Conservation (phyloP, 2,888 invertebrate genomes). For the Pristionchus japonicus region DNA sequence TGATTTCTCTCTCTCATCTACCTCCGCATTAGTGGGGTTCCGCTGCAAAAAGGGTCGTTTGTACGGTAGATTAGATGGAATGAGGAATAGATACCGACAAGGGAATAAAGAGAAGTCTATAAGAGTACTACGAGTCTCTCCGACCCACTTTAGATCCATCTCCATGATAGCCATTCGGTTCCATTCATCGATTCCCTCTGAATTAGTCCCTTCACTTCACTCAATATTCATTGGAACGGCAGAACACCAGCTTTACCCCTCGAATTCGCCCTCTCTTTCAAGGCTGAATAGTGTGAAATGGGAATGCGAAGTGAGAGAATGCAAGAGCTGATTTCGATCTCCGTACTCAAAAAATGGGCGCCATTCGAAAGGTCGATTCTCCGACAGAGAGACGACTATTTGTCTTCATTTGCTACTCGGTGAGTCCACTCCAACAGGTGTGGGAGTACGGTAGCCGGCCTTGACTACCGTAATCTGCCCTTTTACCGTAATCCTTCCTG, state of each 20-base stretch:
- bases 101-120: constrained; percentile 11
- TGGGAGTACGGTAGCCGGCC: not conserved
- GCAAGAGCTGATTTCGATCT: not conserved
- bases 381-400: constrained; percentile 6
- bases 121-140: constrained; percentile 11
- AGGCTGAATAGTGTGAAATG: constrained; percentile 37
- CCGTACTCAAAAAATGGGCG: constrained; percentile 43
- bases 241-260: not conserved
- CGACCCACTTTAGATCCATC: constrained; percentile 1
- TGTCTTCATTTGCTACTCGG: constrained; percentile 42
- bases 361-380: constrained; percentile 15
- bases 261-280: not conserved
- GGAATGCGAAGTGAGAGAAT: not conserved
- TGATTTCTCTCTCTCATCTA: constrained; percentile 20
- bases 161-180: not conserved
- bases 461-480: not conserved
- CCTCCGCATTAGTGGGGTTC: not conserved
- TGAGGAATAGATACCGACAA: constrained; percentile 12
- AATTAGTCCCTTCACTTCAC: not conserved
- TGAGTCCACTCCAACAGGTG: constrained; percentile 16
- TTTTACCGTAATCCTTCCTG: not conserved
- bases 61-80: constrained; percentile 36
- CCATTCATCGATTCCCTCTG: not conserved
- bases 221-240: not conserved
- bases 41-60: constrained; percentile 13